phyloP scores from a whole-genome alignment of 2,113 vertebrate species.

The Malaclemys terrapin region DNA sequence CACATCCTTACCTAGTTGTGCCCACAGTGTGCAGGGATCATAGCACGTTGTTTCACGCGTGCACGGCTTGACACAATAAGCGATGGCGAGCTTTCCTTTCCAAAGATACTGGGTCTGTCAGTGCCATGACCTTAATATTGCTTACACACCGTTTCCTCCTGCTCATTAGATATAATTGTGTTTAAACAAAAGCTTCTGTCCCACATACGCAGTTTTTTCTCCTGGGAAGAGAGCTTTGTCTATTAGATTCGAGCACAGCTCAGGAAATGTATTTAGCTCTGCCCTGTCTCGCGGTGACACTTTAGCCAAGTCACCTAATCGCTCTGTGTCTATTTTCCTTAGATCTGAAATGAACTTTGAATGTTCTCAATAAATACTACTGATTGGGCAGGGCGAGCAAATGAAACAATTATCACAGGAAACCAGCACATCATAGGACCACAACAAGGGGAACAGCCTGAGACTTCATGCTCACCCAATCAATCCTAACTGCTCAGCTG shows the following conservation, averaged over 20 bases:
- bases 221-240: background rate
- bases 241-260: background rate
- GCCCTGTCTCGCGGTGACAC: too few relatives aligned
- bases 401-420: background rate
- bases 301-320: background rate
- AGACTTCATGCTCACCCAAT: too few relatives aligned
- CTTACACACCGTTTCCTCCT: background rate
- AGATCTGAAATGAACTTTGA: background rate
- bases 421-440: background rate
- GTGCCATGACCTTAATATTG: background rate
- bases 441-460: too few relatives aligned
- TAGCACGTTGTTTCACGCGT: background rate
- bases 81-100: background rate
- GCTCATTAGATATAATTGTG: background rate
- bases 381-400: background rate
- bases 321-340: background rate
- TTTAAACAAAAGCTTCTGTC: background rate
- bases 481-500: background rate
- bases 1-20: background rate
- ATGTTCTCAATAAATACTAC: background rate
- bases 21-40: background rate
- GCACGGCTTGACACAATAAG: background rate
- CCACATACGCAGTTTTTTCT: background rate
- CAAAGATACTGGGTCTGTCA: background rate
- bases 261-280: background rate